These are phyloP conservation scores for Scrobipalpa costella DNA, from an alignment of 2,888 invertebrate genomes.

Conservation along the genomic window DNA sequence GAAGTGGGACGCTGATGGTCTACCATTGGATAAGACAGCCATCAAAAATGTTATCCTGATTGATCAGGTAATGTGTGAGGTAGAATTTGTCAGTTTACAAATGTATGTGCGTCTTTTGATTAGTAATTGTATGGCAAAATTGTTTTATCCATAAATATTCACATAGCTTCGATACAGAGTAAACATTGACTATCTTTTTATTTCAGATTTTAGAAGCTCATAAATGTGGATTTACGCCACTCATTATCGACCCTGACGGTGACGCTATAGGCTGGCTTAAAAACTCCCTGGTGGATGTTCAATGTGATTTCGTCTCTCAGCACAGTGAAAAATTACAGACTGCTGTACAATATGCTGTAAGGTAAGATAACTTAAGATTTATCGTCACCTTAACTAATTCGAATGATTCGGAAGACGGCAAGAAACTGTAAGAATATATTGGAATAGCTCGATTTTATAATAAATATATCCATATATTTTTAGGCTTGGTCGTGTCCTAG, in stretches of 20 bases:
- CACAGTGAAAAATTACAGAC: slow-evolving; percentile 87
- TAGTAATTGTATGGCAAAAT: too few species aligned
- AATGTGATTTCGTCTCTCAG: slow-evolving; percentile 90
- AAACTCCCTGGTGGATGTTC: slow-evolving; percentile 81
- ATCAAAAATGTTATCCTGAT: slow-evolving; percentile 91
- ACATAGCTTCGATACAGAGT: too few species aligned
- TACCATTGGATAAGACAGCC: slow-evolving; percentile 89
- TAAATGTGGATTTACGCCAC: slow-evolving; percentile 83
- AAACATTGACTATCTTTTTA: background rate
- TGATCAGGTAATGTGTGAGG: slow-evolving; percentile 82
- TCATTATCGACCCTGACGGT: slow-evolving; percentile 94
- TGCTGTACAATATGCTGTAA: slow-evolving; percentile 86
- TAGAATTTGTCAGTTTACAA: background rate
- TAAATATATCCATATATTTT: slow-evolving; percentile 29
- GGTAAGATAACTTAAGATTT: slow-evolving; percentile 75
- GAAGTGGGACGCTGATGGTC: slow-evolving; percentile 92
- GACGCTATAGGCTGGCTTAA: slow-evolving; percentile 91
- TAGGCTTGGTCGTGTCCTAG: slow-evolving; percentile 94
- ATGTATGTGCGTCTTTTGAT: background rate
- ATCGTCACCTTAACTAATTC: too few species aligned
- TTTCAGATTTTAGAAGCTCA: slow-evolving; percentile 54
- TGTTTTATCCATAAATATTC: too few species aligned
- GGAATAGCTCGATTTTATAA: too few species aligned
- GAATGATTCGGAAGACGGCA: background rate
- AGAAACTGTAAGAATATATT: background rate